Base-by-base conservation (phyloP, 2,888 invertebrate genomes). In the Aporophyla lueneburgensis region DNA sequence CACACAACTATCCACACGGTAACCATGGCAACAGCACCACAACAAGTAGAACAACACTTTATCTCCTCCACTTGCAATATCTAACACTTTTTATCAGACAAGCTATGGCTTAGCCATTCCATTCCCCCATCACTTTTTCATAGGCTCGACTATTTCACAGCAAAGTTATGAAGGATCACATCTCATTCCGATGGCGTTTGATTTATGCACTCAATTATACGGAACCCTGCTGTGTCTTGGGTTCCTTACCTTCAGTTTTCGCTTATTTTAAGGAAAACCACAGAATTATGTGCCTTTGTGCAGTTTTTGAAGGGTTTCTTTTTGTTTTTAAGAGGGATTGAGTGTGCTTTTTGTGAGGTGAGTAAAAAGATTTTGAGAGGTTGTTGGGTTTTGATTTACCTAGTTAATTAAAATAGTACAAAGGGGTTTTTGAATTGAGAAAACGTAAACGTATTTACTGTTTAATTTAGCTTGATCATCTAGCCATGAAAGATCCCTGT, bases 141-240 rank as follows among this genome's bases (percentile, higher is more conserved):
- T 80, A 78, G 68, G 67, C 80, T 80, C 83, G 86, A 88, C 88
- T 87, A 89, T 87, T 87, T 79, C 79, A 81, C 80, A 86, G 87
- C 80, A 87, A 90, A 90, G 89, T 91, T 91, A 91, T 92, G 91
- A 91, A 89, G 84, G 88, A 92, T 89, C 87, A 91, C 93, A 91
- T 94, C 93, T 94, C 92, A 93, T 94, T 95, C 93, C 93, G 92
- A 93, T 92, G 92, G 89, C 82, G 75, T 88, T 85, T 94, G 96
- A 96, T 96, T 96, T 96, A 96, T 95, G 92, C 89, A 86, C 91
- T 93, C 95, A 95, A 96, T 96, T 94, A 95, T 89, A 89, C 81
- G 88, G 88, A 88, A 90, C 88, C 95, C 93, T 88, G 92, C 92
- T 88, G 94, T 86, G 91, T 83, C 86, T 85, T 83, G 83, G 71